These are phyloP conservation scores for Zaprionus africanus DNA, from an alignment of 1,140 invertebrate genomes.

Conservation along the genomic window DNA sequence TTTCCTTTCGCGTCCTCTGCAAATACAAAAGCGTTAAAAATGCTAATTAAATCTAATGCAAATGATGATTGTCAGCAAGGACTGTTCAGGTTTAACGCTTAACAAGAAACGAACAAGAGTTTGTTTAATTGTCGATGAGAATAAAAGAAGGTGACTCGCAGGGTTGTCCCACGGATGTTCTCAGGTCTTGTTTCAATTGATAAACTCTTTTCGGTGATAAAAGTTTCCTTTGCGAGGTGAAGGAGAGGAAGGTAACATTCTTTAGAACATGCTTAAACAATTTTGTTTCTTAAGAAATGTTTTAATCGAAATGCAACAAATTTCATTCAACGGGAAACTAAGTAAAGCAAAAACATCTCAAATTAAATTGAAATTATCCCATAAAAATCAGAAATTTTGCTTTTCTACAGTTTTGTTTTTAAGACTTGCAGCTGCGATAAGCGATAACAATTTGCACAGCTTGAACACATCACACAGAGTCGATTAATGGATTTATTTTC, in stretches of 20 bases:
- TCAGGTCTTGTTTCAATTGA: background rate
- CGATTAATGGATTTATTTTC: background rate
- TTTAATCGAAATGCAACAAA: too few relatives aligned
- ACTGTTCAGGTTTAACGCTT: background rate
- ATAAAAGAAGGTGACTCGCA: background rate
- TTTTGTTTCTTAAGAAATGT: too few relatives aligned
- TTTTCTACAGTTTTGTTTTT: background rate
- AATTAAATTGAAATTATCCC: background rate
- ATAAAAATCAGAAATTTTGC: background rate
- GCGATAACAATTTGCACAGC: background rate
- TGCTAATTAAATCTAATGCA: slow-evolving; percentile 70
- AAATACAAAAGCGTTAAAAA: slow-evolving; percentile 54
- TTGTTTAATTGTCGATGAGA: slow-evolving; percentile 4
- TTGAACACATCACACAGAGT: background rate
- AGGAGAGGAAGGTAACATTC: too few relatives aligned
- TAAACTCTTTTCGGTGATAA: background rate
- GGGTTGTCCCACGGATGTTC: background rate
- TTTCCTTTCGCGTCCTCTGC: slow-evolving; percentile 13
- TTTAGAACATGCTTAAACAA: too few relatives aligned
- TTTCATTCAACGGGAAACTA: background rate
- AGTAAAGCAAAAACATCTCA: background rate
- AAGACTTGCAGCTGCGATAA: background rate
- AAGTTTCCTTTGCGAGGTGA: background rate
- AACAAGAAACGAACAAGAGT: slow-evolving; percentile 8
- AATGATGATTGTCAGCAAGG: slow-evolving; percentile 49